Percentiles rank a stretch among this genome's conserved stretches.
These are phyloP conservation scores for Malurus melanocephalus DNA, from an alignment of 2,113 vertebrate genomes.

Conservation along the genomic window DNA sequence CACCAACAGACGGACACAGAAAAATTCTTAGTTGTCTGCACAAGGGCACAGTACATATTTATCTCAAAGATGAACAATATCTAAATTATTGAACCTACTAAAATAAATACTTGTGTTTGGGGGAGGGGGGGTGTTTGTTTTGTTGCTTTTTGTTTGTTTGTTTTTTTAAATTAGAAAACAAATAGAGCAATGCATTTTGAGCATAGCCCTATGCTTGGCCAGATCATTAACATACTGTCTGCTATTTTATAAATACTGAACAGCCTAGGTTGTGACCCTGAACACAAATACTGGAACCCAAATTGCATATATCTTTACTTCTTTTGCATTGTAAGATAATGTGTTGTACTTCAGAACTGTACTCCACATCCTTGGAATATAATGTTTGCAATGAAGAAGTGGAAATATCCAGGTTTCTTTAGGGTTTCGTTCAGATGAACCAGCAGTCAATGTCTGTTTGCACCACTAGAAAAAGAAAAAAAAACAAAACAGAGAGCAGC, in stretches of 20 bases:
- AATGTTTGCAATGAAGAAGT: neutral
- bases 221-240: neutral
- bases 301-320: neutral
- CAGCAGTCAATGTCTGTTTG: neutral
- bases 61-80: neutral
- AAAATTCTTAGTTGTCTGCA: neutral
- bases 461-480: neutral
- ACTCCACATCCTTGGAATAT: no score
- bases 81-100: neutral
- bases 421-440: neutral
- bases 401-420: neutral
- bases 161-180: neutral
- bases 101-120: neutral
- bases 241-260: neutral
- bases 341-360: neutral
- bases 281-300: neutral
- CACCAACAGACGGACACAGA: neutral
- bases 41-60: neutral
- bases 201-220: neutral
- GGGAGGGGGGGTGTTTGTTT: accelerated
- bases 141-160: neutral
- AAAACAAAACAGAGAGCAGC: neutral
- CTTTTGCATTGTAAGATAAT: neutral
- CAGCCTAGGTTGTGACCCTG: neutral
- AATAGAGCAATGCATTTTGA: neutral